A percentile compares a stretch with the other conserved stretches of the same genome.
phyloP scores from a whole-genome alignment of 1,140 invertebrate species.

The Drosophila miranda region DNA sequence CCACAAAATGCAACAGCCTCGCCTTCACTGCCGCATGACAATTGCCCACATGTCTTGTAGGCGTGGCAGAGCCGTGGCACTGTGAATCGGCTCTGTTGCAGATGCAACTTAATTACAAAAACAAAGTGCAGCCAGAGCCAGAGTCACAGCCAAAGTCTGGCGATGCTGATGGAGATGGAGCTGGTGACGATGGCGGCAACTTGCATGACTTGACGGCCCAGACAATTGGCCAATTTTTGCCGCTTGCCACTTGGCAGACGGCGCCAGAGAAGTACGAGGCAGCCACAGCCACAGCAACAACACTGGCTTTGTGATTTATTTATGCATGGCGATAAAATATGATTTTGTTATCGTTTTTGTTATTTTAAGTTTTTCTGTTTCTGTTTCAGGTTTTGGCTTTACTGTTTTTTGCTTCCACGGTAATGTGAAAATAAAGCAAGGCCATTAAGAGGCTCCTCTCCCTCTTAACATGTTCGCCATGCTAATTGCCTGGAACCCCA shows the following conservation, averaged over 20 bases:
- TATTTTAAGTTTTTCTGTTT: slow-evolving; percentile 31
- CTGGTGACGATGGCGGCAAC: slow-evolving; percentile 35
- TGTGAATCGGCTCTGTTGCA: slow-evolving; percentile 27
- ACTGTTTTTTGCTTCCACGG: background rate
- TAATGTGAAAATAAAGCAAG: slow-evolving; percentile 51
- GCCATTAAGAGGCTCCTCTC: slow-evolving; percentile 40
- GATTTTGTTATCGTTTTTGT: slow-evolving; percentile 65
- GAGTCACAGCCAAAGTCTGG: no score
- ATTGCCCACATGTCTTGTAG: slow-evolving; percentile 10
- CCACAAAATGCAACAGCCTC: slow-evolving; percentile 23
- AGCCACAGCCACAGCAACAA: slow-evolving; percentile 34
- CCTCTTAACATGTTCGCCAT: slow-evolving; percentile 49
- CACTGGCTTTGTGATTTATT: slow-evolving; percentile 66
- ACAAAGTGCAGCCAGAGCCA: slow-evolving; percentile 62
- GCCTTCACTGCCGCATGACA: slow-evolving; percentile 9
- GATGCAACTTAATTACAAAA: slow-evolving; percentile 77
- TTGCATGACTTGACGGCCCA: slow-evolving; percentile 55
- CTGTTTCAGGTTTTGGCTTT: background rate
- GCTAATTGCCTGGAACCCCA: slow-evolving; percentile 60
- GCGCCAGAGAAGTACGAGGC: slow-evolving; percentile 57
- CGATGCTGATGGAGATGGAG: background rate
- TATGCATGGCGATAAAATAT: slow-evolving; percentile 76
- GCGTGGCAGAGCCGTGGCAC: slow-evolving; percentile 10
- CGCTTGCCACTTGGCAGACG: slow-evolving; percentile 40
- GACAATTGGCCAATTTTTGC: slow-evolving; percentile 62